Conservation (phyloP, 2,113 vertebrate genomes). For the Isurus oxyrinchus region DNA sequence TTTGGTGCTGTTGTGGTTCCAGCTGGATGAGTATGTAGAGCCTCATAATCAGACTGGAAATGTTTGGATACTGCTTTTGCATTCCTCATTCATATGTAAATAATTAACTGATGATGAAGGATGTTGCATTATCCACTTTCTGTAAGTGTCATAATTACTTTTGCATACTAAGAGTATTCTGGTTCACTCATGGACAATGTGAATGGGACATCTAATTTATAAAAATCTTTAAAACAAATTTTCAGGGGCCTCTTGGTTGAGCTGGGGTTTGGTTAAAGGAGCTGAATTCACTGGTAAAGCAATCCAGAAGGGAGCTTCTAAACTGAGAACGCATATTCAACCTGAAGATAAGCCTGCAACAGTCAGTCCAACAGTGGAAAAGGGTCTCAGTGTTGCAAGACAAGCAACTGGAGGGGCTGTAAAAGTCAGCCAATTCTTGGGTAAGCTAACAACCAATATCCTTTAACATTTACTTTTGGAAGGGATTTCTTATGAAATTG, state of each 20-base stretch:
- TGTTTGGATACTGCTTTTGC: background rate
- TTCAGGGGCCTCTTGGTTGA: slow-evolving; percentile 93
- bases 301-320: slow-evolving; percentile 89
- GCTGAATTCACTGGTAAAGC: slow-evolving; percentile 90
- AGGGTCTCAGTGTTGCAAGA: slow-evolving; percentile 84
- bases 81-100: background rate
- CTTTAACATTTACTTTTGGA: background rate
- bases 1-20: background rate
- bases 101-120: background rate
- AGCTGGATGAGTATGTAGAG: background rate
- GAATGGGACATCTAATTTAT: background rate
- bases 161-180: background rate
- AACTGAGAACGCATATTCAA: slow-evolving; percentile 86
- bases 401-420: slow-evolving; percentile 91
- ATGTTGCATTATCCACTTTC: background rate
- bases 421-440: slow-evolving; percentile 94
- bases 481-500: background rate
- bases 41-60: background rate
- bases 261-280: slow-evolving; percentile 90
- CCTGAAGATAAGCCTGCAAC: slow-evolving; percentile 85
- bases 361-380: slow-evolving; percentile 80
- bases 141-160: background rate
- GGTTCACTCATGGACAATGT: background rate
- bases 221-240: slow-evolving; percentile 25
- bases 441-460: slow-evolving; percentile 54